These are phyloP conservation scores for Palythoa heliodiscus DNA, from an alignment of 92 coral and sea anemone genomes.

Conservation along the genomic window DNA sequence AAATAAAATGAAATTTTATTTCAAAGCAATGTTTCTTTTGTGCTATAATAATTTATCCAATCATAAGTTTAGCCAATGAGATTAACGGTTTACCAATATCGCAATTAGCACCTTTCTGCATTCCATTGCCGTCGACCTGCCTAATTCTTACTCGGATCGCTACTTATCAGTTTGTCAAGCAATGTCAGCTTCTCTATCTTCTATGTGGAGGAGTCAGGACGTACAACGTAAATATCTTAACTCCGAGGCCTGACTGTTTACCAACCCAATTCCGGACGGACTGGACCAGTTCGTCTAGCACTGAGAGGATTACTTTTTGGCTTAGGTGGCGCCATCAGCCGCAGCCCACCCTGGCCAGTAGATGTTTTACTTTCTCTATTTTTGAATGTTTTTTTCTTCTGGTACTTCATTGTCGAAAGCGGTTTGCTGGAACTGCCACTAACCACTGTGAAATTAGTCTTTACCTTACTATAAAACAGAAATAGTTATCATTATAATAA, in stretches of 20 bases:
- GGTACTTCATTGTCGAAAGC: conserved; percentile 18
- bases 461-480: background rate
- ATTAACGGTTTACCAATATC: too few species aligned
- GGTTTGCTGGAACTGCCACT: background rate
- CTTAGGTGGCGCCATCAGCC: conserved; percentile 69
- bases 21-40: too few species aligned
- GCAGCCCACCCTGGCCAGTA: conserved; percentile 37
- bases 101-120: too few species aligned
- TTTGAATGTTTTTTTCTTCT: conserved; percentile 16
- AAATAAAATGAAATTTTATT: too few species aligned
- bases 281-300: conserved; percentile 21
- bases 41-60: too few species aligned
- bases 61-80: too few species aligned
- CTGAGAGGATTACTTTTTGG: conserved; percentile 36
- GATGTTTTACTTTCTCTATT: background rate
- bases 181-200: too few species aligned
- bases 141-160: too few species aligned
- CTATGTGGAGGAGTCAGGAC: too few species aligned
- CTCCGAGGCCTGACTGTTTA: background rate
- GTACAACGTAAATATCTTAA: background rate
- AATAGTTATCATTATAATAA: background rate
- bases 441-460: conserved; percentile 12
- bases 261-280: conserved; percentile 35
- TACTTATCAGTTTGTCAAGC: too few species aligned
- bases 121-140: too few species aligned